A percentile compares a stretch with the other conserved stretches of the same genome.
phyloP scores from a whole-genome alignment of 2,888 invertebrate species.

The Tipula unca region DNA sequence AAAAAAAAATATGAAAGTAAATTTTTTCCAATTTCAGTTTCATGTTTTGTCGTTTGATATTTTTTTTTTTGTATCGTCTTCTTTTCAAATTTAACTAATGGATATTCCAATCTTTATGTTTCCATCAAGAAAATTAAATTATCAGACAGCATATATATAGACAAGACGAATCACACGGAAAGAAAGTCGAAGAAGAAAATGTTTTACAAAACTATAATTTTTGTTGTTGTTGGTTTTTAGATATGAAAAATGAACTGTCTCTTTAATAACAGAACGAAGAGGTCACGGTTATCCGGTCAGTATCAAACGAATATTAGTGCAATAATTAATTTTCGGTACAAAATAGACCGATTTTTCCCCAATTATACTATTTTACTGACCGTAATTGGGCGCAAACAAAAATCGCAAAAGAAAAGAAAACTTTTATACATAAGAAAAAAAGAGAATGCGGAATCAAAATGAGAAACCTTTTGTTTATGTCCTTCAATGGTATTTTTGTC shows the following conservation, averaged over 20 bases:
- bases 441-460: not conserved
- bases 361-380: not conserved
- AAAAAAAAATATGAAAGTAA: not conserved
- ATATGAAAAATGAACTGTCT: not conserved
- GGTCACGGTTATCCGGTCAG: not conserved
- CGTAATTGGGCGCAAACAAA: not conserved
- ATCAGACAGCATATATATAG: not conserved
- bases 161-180: not conserved
- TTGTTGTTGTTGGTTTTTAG: not conserved
- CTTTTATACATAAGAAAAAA: not conserved
- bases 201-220: not conserved
- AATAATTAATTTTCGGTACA: too few species aligned
- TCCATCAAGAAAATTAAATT: slow-evolving; percentile 4
- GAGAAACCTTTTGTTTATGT: not conserved
- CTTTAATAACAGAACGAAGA: not conserved
- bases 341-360: too few species aligned
- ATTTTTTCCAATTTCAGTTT: not conserved
- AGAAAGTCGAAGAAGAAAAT: not conserved
- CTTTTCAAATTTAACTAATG: not conserved
- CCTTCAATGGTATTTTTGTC: slow-evolving; percentile 1
- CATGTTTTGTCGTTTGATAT: not conserved
- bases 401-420: not conserved
- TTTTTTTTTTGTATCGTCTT: not conserved
- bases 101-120: not conserved
- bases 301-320: not conserved